These are phyloP conservation scores for Isotomurus palustris DNA, from an alignment of 2,888 invertebrate species.

Conservation along the genomic window DNA sequence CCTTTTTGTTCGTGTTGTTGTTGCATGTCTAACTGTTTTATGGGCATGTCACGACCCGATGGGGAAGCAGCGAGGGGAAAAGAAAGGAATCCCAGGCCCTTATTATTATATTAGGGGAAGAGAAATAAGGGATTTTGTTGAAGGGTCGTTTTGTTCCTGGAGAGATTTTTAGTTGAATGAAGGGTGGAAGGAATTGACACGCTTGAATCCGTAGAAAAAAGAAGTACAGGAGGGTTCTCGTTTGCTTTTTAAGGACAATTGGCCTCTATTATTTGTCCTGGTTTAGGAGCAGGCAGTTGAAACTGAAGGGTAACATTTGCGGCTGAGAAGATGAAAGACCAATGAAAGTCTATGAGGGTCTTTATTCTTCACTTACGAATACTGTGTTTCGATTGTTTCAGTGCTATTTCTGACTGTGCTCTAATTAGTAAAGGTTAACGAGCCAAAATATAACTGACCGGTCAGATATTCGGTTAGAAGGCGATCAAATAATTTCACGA, in stretches of 20 bases:
- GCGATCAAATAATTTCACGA: no score
- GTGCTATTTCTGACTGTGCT: no score
- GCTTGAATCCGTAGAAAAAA: slow-evolving; percentile 2
- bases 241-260: no score
- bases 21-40: slow-evolving; percentile 7
- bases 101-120: neutral
- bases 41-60: slow-evolving; percentile 14
- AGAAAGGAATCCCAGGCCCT: neutral
- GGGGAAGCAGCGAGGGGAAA: neutral
- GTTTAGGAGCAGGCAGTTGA: slow-evolving; percentile 1
- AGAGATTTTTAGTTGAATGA: neutral
- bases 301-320: no score
- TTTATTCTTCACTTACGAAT: no score
- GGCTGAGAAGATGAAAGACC: no score
- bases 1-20: neutral
- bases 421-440: no score
- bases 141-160: neutral
- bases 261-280: slow-evolving; percentile 4
- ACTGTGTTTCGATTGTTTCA: no score
- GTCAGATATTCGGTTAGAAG: no score
- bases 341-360: no score
- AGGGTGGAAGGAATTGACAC: neutral
- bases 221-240: no score
- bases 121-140: neutral
- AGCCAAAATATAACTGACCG: no score